Evolutionary conservation across 2,113 vertebrate species (phyloP), one percentile per base, ranked within the genome.

Genomic region (Saguinus imperator): DNA sequence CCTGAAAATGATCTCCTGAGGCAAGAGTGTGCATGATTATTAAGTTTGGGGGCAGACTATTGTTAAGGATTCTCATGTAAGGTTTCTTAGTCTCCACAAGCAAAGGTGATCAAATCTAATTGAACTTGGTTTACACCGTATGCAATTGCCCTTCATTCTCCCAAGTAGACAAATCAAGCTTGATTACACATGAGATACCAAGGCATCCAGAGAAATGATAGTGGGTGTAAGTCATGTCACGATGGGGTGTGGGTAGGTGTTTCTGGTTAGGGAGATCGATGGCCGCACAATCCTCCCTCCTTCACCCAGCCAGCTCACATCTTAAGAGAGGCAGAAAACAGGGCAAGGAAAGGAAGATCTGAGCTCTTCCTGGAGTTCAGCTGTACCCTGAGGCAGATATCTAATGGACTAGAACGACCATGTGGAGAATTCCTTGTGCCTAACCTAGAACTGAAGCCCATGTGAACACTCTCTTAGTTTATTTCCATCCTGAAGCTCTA

Each of bases 221-320:
- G 17, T 3, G 13, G 43, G 8, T 55, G 0, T 66, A 32, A 64
- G 10, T 16, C 6, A 0, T 7, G 72, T 66, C 66, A 55, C 23
- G 21, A 0, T 6, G 4, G 43, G 9, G 18, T 3, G 7, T 21
- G 13, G 29, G 17, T 5, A 23, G 6, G 0, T 8, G 10, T 14
- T 48, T 57, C 35, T 48, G 58, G 29, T 2, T 8, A 48, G 48
- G 8, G 8, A n/a, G 21, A 0, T 16, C 8, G 35, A 13, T 50
- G 80, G 48, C 25, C 7, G 5, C 3, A 4, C 1, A 6, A 3
- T 12, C 55, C 76, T 43, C 18, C 16, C 11, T 17, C 40, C 35
- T 70, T 16, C 35, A 40, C 11, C 32, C 52, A 40, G 35, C 14
- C 25, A 18, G 17, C 5, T 35, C 14, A 70, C 4, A n/a, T 20